These are phyloP conservation scores for Charaxes varanes DNA, from an alignment of 1,140 invertebrate species.

Conservation along the genomic window DNA sequence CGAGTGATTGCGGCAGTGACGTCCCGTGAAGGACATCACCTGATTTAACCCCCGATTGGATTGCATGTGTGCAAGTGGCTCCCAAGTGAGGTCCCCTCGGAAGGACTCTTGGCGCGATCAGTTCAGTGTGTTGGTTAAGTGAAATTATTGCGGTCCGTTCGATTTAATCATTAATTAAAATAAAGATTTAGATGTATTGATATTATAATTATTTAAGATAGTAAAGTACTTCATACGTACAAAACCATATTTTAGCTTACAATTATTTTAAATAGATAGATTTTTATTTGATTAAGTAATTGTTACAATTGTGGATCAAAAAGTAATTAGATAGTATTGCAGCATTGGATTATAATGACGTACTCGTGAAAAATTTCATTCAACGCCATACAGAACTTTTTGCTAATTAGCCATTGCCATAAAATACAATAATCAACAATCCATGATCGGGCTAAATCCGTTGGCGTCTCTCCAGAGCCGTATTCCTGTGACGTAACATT, in stretches of 20 bases:
- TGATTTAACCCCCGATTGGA: constrained; percentile 47
- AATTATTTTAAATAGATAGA: no score
- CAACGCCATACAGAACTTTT: constrained; percentile 30
- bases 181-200: no score
- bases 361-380: no score
- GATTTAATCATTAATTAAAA: neutral
- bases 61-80: constrained; percentile 52
- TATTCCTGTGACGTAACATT: constrained; percentile 67
- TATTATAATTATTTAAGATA: no score
- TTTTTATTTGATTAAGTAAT: no score
- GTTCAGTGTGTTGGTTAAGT: constrained; percentile 17
- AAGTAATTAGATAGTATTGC: no score
- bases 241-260: no score
- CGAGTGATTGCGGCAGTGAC: constrained; percentile 42
- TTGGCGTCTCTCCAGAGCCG: constrained; percentile 55
- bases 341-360: no score
- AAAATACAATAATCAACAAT: constrained; percentile 67
- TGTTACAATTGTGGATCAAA: no score
- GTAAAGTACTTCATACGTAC: no score
- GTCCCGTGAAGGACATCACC: constrained; percentile 35
- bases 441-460: constrained; percentile 56
- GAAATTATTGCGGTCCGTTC: no score
- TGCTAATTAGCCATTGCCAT: constrained; percentile 59
- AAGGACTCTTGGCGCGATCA: constrained; percentile 28
- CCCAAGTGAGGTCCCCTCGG: constrained; percentile 39